phyloP scores from a whole-genome alignment of 2,888 invertebrate genomes.

The Coecobrya sp. region DNA sequence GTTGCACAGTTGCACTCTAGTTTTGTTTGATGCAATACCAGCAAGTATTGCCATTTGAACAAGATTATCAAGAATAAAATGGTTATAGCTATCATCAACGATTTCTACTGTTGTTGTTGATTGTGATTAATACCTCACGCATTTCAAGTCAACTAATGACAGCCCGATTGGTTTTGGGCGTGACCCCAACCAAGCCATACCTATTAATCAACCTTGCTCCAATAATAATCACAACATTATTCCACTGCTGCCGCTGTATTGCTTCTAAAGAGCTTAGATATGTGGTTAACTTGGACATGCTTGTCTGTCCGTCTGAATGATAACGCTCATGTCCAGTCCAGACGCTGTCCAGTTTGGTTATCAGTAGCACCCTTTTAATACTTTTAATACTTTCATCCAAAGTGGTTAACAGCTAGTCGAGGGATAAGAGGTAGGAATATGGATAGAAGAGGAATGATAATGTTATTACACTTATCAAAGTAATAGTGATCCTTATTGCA shows the following conservation, averaged over 20 bases:
- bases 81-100: constrained; percentile 76
- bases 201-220: constrained; percentile 83
- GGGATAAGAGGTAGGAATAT: too few species aligned
- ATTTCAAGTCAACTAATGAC: constrained; percentile 78
- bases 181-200: constrained; percentile 79
- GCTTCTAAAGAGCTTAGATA: neutral
- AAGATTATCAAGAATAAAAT: constrained; percentile 77
- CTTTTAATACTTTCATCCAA: too few species aligned
- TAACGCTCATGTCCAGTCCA: too few species aligned
- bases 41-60: constrained; percentile 71
- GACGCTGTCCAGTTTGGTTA: too few species aligned
- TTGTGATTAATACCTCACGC: constrained; percentile 83
- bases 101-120: constrained; percentile 77
- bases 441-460: too few species aligned
- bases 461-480: too few species aligned
- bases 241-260: constrained; percentile 47
- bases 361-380: too few species aligned
- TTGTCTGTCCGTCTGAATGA: too few species aligned
- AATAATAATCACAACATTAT: constrained; percentile 80
- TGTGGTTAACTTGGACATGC: neutral
- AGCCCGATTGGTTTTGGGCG: constrained; percentile 82
- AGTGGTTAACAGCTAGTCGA: too few species aligned
- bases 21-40: constrained; percentile 7
- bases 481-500: too few species aligned
- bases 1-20: constrained; percentile 34